A percentile compares a stretch with the other conserved stretches of the same genome.
These are phyloP conservation scores for Polydrusus pterygomalis DNA, from an alignment of 2,888 invertebrate species.

Conservation along the genomic window DNA sequence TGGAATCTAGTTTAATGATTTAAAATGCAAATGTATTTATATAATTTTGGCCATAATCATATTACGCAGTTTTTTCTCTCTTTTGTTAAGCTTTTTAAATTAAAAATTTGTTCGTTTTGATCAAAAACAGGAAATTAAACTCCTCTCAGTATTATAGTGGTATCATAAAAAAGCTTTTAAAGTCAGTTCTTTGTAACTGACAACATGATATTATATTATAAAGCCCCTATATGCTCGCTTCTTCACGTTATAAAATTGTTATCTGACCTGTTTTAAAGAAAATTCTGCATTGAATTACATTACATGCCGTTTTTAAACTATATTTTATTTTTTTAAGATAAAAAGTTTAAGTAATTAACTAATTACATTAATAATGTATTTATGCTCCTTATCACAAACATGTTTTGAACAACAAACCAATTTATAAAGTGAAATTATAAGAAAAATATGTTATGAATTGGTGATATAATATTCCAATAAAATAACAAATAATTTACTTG, in stretches of 20 bases:
- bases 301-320: background rate
- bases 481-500: conserved; percentile 12
- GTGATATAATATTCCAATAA: conserved; percentile 17
- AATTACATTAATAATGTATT: background rate
- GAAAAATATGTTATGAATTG: conserved; percentile 7
- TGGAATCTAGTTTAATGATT: no score
- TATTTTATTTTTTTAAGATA: background rate
- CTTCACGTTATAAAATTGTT: background rate
- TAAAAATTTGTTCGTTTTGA: background rate
- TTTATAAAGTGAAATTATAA: background rate
- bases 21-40: no score
- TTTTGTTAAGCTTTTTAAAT: background rate
- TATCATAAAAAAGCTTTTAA: conserved; percentile 10
- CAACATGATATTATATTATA: conserved; percentile 8
- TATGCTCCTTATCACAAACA: background rate
- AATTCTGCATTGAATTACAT: background rate
- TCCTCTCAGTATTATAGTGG: background rate
- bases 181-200: background rate
- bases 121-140: background rate
- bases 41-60: no score
- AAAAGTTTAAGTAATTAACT: background rate
- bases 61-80: no score
- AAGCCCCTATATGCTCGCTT: background rate
- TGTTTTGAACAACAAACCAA: conserved; percentile 3
- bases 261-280: background rate